These are phyloP conservation scores for Drosophila atripex DNA, from an alignment of 2,888 invertebrate species.

Conservation along the genomic window DNA sequence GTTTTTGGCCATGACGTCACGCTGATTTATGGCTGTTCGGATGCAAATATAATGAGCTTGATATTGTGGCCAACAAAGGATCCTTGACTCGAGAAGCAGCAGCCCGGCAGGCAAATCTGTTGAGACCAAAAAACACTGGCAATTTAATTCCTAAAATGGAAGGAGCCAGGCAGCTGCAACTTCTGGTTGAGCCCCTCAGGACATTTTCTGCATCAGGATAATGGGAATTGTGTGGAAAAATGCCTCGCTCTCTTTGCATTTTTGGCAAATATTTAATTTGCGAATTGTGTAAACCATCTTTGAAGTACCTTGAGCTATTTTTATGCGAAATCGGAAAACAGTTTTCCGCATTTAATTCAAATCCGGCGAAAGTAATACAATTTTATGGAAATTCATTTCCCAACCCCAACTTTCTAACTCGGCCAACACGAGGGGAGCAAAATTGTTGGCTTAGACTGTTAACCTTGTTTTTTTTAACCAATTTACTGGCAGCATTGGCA, in stretches of 20 bases:
- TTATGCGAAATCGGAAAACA: neutral
- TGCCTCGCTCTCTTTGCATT: neutral
- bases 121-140: conserved; percentile 15
- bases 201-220: conserved; percentile 38
- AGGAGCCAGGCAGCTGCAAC: conserved; percentile 10
- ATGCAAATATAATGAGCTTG: conserved; percentile 49
- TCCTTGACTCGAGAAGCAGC: neutral
- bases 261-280: conserved; percentile 14
- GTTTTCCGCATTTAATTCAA: neutral
- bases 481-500: conserved; percentile 10
- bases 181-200: conserved; percentile 3
- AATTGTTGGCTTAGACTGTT: conserved; percentile 16
- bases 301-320: neutral
- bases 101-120: conserved; percentile 36
- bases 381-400: neutral
- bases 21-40: conserved; percentile 11
- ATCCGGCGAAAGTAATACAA: neutral
- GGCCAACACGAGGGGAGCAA: neutral
- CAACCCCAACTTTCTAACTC: neutral
- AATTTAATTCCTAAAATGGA: conserved; percentile 2
- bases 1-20: conserved; percentile 63
- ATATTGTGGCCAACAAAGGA: conserved; percentile 15
- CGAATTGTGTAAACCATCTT: conserved; percentile 19
- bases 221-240: conserved; percentile 18
- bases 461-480: conserved; percentile 21